Base-by-base conservation (phyloP, 2,113 vertebrate genomes). In the Xyliphius kryptos region DNA sequence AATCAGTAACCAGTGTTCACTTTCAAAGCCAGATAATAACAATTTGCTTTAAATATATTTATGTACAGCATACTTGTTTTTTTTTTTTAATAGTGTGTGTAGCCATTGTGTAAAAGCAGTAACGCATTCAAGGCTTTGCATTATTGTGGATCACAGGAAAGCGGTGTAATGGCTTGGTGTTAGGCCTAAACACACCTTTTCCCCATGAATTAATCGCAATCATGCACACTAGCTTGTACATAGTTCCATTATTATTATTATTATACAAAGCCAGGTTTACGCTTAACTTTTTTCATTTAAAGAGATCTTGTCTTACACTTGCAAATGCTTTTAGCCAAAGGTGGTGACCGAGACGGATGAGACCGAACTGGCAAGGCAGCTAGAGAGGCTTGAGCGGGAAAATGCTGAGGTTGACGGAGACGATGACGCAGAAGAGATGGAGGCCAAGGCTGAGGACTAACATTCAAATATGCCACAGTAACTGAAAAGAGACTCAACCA, bases 291-390 rank as follows among this genome's bases (percentile, higher is more conserved):
- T 43, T 20, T 9, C 11, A 13, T 19, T 3, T 17, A 8, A 32
- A 46, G 41, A 63, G 13, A 7, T 49, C 26, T 56, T 26, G 16
- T 47, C 12, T 12, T 36, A 1, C 36, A 17, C 47, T n/a, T 57
- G 41, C 13, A 61, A 10, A 36, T 19, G 7, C 15, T 37, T 14
- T 13, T 77, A 97, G 95, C 91, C 96, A 2, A 98, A 98, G 73
- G 96, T 98, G 72, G 96, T 98, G 76, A 98, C 96, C 6, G 96
- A 98, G 70, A 98, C 93, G 19, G 96, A 98, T 54, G 95, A 98
- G 79, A 98, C 96, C 0, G 95, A 98, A 69, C 89, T 98, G 43
- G 93, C 93, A 51, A 88, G 96, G 61, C 94, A 98, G 66, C 79
- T 98, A 77, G 96, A 98, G 81, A 87, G 94, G 78, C 80, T 98